These are phyloP conservation scores for Dusona sp. DNA, from an alignment of 2,888 invertebrate species.

Conservation along the genomic window DNA sequence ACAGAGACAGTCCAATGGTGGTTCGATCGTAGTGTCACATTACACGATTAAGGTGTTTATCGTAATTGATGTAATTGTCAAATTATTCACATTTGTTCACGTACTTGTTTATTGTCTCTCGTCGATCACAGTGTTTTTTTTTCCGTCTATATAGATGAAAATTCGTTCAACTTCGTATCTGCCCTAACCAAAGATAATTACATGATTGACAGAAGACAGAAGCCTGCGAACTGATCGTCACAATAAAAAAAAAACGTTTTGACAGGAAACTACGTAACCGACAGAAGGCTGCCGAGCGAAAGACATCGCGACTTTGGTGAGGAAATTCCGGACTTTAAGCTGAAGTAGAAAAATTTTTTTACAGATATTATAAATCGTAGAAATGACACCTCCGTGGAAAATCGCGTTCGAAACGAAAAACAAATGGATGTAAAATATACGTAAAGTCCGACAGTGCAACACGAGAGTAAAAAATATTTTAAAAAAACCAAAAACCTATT, in stretches of 20 bases:
- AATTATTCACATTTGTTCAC: neutral
- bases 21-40: neutral
- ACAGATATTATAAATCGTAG: neutral
- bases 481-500: neutral
- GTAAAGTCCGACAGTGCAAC: neutral
- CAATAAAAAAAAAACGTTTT: conserved; percentile 43
- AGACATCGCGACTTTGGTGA: neutral
- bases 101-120: conserved; percentile 49
- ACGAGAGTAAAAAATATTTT: no score
- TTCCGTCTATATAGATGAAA: conserved; percentile 32
- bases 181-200: conserved; percentile 66
- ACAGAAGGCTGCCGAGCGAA: neutral
- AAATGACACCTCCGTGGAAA: neutral
- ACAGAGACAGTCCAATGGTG: neutral
- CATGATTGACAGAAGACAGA: conserved; percentile 70
- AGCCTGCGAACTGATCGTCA: conserved; percentile 51
- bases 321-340: neutral
- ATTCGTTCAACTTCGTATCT: conserved; percentile 36
- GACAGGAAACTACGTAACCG: conserved; percentile 20
- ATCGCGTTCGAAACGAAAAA: neutral
- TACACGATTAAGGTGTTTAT: conserved; percentile 19
- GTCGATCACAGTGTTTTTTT: conserved; percentile 36
- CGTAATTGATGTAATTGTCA: conserved; percentile 16
- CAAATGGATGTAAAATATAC: neutral
- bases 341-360: neutral